Percentiles rank a stretch among this genome's conserved stretches.
phyloP scores from a whole-genome alignment of 2,888 invertebrate species.

The Anthrax anthrax region DNA sequence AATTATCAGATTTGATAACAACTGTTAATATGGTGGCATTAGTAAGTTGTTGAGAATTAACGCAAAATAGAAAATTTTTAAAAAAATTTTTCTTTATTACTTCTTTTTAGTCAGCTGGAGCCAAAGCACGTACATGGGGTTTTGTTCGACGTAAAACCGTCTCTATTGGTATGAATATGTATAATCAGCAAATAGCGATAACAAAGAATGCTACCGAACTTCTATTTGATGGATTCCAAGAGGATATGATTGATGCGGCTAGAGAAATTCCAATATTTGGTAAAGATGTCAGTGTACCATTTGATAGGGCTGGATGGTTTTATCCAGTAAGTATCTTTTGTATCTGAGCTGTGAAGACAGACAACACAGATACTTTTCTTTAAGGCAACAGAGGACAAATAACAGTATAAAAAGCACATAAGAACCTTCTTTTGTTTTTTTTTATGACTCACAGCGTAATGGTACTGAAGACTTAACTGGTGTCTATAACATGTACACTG shows the following conservation, averaged over 20 bases:
- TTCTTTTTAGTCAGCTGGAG: constrained; percentile 35
- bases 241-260: constrained; percentile 53
- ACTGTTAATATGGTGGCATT: constrained; percentile 64
- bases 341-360: no score
- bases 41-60: constrained; percentile 44
- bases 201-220: constrained; percentile 52
- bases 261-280: constrained; percentile 42
- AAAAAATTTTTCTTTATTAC: neutral
- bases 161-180: constrained; percentile 43
- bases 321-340: constrained; percentile 40
- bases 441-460: constrained; percentile 66
- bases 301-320: constrained; percentile 78
- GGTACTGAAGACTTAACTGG: constrained; percentile 60
- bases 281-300: constrained; percentile 42
- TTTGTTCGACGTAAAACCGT: constrained; percentile 42
- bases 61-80: no score
- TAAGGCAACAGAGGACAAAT: no score
- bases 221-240: constrained; percentile 68
- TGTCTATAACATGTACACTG: constrained; percentile 60
- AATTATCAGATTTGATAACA: constrained; percentile 52
- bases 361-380: no score
- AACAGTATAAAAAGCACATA: no score
- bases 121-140: constrained; percentile 41
- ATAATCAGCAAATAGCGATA: constrained; percentile 42
- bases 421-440: no score